phyloP scores from a whole-genome alignment of 2,888 invertebrate species.

The Meloe dianella region DNA sequence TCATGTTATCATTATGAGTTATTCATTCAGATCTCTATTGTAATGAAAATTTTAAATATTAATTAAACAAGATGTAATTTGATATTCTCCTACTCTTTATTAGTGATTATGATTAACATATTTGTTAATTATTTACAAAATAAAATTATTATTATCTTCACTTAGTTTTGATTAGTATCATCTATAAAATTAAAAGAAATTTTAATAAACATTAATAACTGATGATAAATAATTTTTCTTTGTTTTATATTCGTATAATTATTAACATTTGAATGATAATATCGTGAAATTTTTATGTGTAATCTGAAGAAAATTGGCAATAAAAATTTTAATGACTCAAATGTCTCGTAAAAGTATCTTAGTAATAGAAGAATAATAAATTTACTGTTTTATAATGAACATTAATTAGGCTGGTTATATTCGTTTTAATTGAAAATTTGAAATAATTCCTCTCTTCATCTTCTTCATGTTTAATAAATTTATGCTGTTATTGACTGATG shows the following conservation, averaged over 20 bases:
- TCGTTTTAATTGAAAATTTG: not conserved
- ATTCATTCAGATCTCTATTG: slow-evolving; percentile 5
- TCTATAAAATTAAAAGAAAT: not conserved
- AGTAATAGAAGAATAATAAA: not conserved
- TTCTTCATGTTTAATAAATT: not conserved
- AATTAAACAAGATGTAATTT: slow-evolving; percentile 8
- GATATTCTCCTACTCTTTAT: not conserved
- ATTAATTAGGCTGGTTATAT: not conserved
- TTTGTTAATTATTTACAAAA: not conserved
- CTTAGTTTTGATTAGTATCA: not conserved
- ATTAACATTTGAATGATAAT: not conserved
- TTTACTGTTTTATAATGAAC: slow-evolving; percentile 6
- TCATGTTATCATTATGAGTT: not conserved
- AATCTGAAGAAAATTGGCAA: not conserved
- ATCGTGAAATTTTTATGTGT: slow-evolving; percentile 2
- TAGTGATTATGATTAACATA: not conserved
- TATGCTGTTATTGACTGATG: not conserved
- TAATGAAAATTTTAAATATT: not conserved
- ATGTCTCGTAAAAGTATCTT: not conserved
- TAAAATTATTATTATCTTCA: not conserved
- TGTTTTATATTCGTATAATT: not conserved
- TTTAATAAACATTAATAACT: not conserved
- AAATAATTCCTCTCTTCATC: not conserved
- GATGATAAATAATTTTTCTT: not conserved
- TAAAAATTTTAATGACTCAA: not conserved